phyloP scores from a whole-genome alignment of 2,797 vertebrate genomes.

The Rousettus madagascariensis region DNA sequence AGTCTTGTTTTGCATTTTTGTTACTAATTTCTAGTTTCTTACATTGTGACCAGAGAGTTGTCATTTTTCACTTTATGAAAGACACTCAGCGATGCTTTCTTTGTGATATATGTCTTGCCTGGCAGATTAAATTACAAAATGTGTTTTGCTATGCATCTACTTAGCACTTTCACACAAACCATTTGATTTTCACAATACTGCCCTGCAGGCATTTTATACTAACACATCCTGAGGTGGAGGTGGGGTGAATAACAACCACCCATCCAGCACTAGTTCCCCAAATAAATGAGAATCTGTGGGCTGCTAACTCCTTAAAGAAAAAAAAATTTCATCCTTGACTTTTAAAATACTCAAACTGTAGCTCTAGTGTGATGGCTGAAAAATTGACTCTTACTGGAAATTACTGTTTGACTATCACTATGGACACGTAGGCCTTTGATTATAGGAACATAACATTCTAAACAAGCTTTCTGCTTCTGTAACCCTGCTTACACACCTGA shows the following conservation, averaged over 20 bases:
- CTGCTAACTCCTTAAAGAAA: neutral
- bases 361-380: neutral
- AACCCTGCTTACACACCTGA: too few species aligned
- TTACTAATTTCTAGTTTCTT: constrained; percentile 7
- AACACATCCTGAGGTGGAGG: neutral
- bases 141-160: neutral
- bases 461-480: too few species aligned
- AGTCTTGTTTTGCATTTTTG: neutral
- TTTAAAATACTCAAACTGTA: neutral
- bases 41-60: neutral
- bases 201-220: neutral
- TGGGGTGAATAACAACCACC: neutral
- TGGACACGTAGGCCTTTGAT: too few species aligned
- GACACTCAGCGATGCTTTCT: neutral
- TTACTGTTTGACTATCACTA: too few species aligned
- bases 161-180: neutral
- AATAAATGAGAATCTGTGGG: neutral
- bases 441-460: too few species aligned
- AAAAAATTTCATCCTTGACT: neutral
- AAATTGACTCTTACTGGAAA: too few species aligned
- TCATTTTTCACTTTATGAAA: neutral
- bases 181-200: neutral
- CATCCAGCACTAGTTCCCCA: neutral
- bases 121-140: neutral
- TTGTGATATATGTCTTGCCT: neutral